Evolutionary conservation across 1,140 invertebrate genomes (phyloP).

Genomic region (Archivesica marissinica): DNA sequence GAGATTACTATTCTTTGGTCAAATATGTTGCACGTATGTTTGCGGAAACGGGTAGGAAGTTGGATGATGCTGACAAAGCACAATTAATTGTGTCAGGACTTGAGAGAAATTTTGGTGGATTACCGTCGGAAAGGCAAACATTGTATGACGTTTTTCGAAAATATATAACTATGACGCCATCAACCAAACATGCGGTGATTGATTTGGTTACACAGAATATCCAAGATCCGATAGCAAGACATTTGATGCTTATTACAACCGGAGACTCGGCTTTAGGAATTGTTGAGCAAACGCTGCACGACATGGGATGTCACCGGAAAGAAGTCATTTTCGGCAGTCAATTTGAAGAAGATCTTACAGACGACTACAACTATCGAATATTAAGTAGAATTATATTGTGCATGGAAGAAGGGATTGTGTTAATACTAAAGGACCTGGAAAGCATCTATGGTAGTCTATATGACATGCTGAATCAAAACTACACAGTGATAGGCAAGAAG

Average conservation of each 20-base stretch:
- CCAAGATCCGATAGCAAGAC: slow-evolving; percentile 59
- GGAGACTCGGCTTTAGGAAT: slow-evolving; percentile 70
- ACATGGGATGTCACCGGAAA: slow-evolving; percentile 34
- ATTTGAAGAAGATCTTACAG: slow-evolving; percentile 74
- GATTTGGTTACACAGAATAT: slow-evolving; percentile 70
- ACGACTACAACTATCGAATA: slow-evolving; percentile 76
- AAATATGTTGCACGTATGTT: slow-evolving; percentile 70
- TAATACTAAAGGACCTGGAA: slow-evolving; percentile 76
- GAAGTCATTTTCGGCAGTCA: slow-evolving; percentile 74
- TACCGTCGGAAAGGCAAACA: slow-evolving; percentile 55
- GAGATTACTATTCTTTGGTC: slow-evolving; percentile 76
- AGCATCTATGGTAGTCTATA: slow-evolving; percentile 78
- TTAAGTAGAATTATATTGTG: slow-evolving; percentile 76
- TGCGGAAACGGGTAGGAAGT: background rate
- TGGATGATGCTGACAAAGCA: background rate
- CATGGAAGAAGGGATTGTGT: slow-evolving; percentile 75
- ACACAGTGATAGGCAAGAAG: slow-evolving; percentile 74
- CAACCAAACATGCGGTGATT: slow-evolving; percentile 10
- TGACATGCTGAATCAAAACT: slow-evolving; percentile 80
- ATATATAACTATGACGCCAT: background rate
- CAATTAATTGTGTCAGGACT: slow-evolving; percentile 54
- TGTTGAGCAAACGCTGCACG: slow-evolving; percentile 60
- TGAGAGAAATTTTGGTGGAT: slow-evolving; percentile 75
- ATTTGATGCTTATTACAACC: slow-evolving; percentile 71
- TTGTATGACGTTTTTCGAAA: slow-evolving; percentile 34